These are phyloP conservation scores for Ciconia maguari DNA, from an alignment of 2,113 vertebrate genomes.

Conservation along the genomic window DNA sequence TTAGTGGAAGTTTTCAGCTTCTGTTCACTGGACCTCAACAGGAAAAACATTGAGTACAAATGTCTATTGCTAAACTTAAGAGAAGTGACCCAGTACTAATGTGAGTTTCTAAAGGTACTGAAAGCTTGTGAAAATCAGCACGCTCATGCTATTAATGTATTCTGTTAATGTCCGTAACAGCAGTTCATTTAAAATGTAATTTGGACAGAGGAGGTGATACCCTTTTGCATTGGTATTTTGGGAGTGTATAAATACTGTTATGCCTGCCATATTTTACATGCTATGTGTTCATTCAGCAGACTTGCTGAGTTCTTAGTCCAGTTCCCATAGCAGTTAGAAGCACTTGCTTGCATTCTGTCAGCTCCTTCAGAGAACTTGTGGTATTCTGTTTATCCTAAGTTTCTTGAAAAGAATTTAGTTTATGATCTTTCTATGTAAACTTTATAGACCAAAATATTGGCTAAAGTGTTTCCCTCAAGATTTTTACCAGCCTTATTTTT, in stretches of 20 bases:
- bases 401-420: neutral
- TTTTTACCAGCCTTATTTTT: neutral
- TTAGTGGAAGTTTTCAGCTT: neutral
- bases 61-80: neutral
- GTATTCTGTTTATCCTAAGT: neutral
- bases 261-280: rapidly evolving
- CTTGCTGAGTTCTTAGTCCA: neutral
- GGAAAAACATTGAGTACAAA: neutral
- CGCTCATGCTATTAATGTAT: neutral
- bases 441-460: neutral
- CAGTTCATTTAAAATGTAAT: neutral
- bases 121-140: neutral
- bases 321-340: neutral
- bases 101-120: neutral
- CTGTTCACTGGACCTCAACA: neutral
- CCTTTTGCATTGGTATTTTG: neutral
- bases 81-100: neutral
- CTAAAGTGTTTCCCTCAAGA: neutral
- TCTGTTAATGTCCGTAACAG: neutral
- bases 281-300: neutral
- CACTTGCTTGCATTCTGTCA: neutral
- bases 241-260: neutral
- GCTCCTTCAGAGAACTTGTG: neutral
- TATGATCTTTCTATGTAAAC: neutral
- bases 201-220: neutral